Percentiles rank a stretch among this genome's conserved stretches.
phyloP scores from a whole-genome alignment of 2,113 vertebrate genomes.

The Lates calcarifer region DNA sequence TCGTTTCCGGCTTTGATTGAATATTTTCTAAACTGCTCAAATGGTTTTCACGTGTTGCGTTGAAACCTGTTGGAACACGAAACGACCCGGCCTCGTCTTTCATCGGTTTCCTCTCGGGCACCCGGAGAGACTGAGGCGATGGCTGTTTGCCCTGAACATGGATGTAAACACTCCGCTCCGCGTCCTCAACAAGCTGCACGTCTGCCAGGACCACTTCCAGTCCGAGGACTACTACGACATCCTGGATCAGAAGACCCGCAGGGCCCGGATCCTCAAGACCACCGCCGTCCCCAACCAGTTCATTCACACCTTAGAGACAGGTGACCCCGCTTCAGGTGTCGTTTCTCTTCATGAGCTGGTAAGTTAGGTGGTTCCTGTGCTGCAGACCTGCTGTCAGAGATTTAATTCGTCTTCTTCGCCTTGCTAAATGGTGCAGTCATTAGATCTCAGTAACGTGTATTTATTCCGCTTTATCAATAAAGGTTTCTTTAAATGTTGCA shows the following conservation, averaged over 20 bases:
- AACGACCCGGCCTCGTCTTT: slow-evolving; percentile 20
- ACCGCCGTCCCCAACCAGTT: slow-evolving; percentile 41
- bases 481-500: no score
- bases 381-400: no score
- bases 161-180: slow-evolving; percentile 41
- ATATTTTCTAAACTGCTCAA: neutral
- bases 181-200: slow-evolving; percentile 25
- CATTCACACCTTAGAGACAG: neutral
- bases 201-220: slow-evolving; percentile 60
- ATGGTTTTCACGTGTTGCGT: slow-evolving; percentile 58
- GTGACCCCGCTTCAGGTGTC: neutral
- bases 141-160: slow-evolving; percentile 37
- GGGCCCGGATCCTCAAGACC: slow-evolving; percentile 22
- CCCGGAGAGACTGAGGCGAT: slow-evolving; percentile 28
- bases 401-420: no score
- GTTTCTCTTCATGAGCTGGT: neutral
- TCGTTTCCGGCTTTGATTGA: neutral
- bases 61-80: neutral
- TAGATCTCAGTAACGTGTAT: no score
- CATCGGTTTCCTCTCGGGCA: slow-evolving; percentile 45
- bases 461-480: no score
- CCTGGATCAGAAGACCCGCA: neutral
- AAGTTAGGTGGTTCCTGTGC: neutral
- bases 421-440: no score
- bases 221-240: slow-evolving; percentile 29